A percentile compares a stretch with the other conserved stretches of the same genome.
phyloP scores from a whole-genome alignment of 2,888 invertebrate species.

The Tortricodes alternella region DNA sequence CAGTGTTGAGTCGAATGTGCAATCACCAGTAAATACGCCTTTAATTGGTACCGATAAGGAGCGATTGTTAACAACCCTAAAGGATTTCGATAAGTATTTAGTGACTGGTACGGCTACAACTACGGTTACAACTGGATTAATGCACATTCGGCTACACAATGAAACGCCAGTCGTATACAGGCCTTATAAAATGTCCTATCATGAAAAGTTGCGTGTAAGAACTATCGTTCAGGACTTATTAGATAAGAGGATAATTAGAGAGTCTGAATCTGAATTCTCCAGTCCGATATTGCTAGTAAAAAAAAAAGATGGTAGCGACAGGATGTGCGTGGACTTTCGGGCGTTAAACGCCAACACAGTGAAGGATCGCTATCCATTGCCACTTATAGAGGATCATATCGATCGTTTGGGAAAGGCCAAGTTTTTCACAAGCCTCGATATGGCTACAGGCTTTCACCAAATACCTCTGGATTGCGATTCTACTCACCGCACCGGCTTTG shows the following conservation, averaged over 20 bases:
- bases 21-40: constrained; percentile 26
- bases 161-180: constrained; percentile 26
- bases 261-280: constrained; percentile 32
- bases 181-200: constrained; percentile 31
- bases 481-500: too few relatives aligned
- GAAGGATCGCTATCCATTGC: neutral
- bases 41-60: constrained; percentile 24
- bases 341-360: neutral
- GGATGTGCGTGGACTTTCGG: constrained; percentile 23
- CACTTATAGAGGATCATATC: constrained; percentile 1
- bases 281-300: constrained; percentile 37
- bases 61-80: constrained; percentile 13
- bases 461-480: too few relatives aligned
- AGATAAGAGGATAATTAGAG: constrained; percentile 33
- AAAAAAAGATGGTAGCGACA: constrained; percentile 33
- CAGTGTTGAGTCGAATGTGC: neutral
- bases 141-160: constrained; percentile 28
- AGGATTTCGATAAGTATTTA: constrained; percentile 26
- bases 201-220: constrained; percentile 30
- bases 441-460: too few relatives aligned
- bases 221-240: constrained; percentile 33
- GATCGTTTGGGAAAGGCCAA: constrained; percentile 3
- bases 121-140: constrained; percentile 34
- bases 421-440: constrained; percentile 15
- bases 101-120: constrained; percentile 31